Conservation (phyloP, 2,113 vertebrate genomes). For the Ciconia maguari region DNA sequence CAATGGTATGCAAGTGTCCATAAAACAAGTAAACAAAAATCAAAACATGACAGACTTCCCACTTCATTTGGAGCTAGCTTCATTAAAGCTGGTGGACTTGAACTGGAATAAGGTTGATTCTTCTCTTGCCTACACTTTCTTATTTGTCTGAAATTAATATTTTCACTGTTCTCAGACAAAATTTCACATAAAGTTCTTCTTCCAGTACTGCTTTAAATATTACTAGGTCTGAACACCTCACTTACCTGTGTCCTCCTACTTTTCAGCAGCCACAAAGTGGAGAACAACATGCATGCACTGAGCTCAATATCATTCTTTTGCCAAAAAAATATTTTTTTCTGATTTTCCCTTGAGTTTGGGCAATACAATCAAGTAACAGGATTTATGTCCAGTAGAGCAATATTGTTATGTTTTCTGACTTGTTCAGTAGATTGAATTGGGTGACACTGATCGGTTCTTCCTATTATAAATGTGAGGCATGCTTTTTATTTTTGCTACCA, state of each 20-base stretch:
- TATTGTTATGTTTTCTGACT: neutral
- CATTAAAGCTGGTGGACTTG: neutral
- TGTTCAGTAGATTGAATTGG: neutral
- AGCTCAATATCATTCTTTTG: neutral
- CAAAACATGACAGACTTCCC: neutral
- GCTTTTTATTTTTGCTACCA: neutral
- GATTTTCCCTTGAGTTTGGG: neutral
- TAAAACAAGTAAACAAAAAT: neutral
- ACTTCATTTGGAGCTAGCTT: neutral
- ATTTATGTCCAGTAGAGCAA: neutral
- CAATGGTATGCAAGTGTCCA: fast-evolving
- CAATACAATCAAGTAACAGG: neutral
- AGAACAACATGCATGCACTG: neutral
- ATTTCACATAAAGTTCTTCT: neutral
- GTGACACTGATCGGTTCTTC: neutral
- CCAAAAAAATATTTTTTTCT: neutral
- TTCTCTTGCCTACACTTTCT: neutral
- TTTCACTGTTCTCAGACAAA: neutral
- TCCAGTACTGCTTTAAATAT: neutral
- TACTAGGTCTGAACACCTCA: neutral
- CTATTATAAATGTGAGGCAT: neutral
- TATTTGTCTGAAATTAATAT: neutral
- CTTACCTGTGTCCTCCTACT: neutral
- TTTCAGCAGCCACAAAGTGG: neutral
- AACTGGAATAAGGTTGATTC: neutral